Evolutionary conservation across 1,140 invertebrate genomes (phyloP).

Genomic region (Rhopalosiphum padi): DNA sequence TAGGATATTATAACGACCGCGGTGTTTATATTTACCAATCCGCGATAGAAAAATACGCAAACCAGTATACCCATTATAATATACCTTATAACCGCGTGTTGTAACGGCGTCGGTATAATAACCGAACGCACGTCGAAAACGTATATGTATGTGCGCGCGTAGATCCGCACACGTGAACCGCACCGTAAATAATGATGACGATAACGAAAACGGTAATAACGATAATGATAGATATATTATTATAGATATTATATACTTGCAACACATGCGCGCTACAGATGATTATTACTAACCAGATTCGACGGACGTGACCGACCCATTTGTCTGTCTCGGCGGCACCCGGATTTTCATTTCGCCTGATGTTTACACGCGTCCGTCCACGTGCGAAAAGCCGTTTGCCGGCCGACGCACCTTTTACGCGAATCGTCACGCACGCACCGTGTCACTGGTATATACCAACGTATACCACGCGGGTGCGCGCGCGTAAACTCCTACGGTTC

Average conservation of each 20-base stretch:
- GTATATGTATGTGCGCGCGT: too few relatives aligned
- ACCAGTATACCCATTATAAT: neutral
- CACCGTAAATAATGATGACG: neutral
- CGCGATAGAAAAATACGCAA: neutral
- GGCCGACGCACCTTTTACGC: neutral
- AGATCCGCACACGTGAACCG: neutral
- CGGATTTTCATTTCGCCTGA: conserved; percentile 8
- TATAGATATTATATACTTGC: neutral
- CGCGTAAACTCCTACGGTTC: neutral
- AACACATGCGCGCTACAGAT: neutral
- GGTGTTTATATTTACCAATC: neutral
- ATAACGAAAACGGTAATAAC: neutral
- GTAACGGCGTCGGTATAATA: neutral
- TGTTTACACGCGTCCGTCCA: neutral
- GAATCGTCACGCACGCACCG: neutral
- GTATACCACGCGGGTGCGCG: neutral
- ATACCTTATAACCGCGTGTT: neutral
- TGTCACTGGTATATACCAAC: neutral
- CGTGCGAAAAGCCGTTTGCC: neutral
- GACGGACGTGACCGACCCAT: conserved; percentile 20
- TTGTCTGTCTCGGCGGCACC: neutral
- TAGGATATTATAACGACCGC: neutral
- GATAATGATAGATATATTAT: neutral
- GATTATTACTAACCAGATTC: neutral
- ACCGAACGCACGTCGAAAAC: neutral